Percentiles rank a stretch among this genome's conserved stretches.
Conservation (phyloP, 2,797 vertebrate genomes). For the Enteromius radiatus region DNA sequence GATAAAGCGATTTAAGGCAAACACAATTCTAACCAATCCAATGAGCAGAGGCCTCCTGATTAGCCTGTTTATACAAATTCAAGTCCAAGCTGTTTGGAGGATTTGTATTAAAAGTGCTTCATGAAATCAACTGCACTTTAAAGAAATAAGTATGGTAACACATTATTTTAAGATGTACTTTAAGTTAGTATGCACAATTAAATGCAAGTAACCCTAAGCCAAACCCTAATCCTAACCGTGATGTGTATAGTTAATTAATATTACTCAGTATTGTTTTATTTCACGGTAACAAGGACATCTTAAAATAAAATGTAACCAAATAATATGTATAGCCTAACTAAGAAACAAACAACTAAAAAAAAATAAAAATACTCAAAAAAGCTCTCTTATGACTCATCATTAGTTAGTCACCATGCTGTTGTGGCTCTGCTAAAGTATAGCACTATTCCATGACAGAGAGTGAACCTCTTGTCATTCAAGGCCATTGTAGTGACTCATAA, state of each 20-base stretch:
- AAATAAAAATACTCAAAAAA: not conserved
- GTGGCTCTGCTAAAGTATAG: not conserved
- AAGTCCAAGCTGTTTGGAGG: not conserved
- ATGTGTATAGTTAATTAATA: not conserved
- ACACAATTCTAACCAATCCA: not conserved
- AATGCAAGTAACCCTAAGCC: no score
- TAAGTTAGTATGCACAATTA: no score
- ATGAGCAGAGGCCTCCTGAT: not conserved
- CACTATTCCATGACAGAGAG: not conserved
- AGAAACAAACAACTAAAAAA: not conserved
- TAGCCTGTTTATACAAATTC: not conserved
- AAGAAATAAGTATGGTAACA: not conserved
- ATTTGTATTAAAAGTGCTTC: not conserved
- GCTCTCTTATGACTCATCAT: not conserved
- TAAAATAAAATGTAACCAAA: no score
- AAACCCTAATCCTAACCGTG: not conserved
- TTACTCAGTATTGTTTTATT: not conserved
- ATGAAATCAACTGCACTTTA: not conserved
- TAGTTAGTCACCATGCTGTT: not conserved
- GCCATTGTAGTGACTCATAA: not conserved
- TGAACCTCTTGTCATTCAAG: constrained; percentile 14
- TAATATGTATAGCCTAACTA: no score
- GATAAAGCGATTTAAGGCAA: no score
- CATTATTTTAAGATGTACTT: no score
- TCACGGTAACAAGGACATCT: no score